These are phyloP conservation scores for Spodoptera littoralis DNA, from an alignment of 2,888 invertebrate genomes.

Conservation along the genomic window DNA sequence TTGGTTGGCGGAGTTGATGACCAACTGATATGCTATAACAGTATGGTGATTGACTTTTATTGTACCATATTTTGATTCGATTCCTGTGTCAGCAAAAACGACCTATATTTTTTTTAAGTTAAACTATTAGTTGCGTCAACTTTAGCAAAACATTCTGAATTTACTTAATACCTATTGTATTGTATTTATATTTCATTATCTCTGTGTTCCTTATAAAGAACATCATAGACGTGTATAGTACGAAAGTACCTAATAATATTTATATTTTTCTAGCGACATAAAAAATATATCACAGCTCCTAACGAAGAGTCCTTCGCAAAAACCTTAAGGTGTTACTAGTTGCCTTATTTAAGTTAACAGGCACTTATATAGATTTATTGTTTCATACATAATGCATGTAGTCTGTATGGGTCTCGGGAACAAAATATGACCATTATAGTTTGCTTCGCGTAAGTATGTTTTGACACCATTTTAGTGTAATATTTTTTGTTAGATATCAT, in stretches of 20 bases:
- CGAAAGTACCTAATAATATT: background rate
- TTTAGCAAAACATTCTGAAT: no score
- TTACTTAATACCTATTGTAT: no score
- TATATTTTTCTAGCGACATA: background rate
- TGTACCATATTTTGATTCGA: no score
- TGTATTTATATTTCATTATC: no score
- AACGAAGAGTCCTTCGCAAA: slow-evolving; percentile 33
- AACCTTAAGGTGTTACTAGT: slow-evolving; percentile 33
- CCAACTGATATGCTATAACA: no score
- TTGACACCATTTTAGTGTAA: slow-evolving; percentile 4
- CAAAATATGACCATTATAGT: slow-evolving; percentile 45
- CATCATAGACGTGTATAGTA: background rate
- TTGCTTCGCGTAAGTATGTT: slow-evolving; percentile 21
- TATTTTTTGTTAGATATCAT: slow-evolving; percentile 2
- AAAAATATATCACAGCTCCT: background rate
- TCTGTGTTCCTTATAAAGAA: background rate
- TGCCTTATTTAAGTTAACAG: slow-evolving; percentile 51
- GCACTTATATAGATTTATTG: slow-evolving; percentile 56
- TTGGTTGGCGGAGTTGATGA: no score
- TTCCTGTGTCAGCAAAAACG: no score
- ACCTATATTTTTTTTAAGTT: no score
- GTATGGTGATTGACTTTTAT: no score
- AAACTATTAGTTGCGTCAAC: no score
- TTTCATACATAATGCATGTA: slow-evolving; percentile 53
- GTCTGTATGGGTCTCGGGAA: slow-evolving; percentile 28